These are phyloP conservation scores for Megalops atlanticus DNA, from an alignment of 2,113 vertebrate genomes.

Conservation along the genomic window DNA sequence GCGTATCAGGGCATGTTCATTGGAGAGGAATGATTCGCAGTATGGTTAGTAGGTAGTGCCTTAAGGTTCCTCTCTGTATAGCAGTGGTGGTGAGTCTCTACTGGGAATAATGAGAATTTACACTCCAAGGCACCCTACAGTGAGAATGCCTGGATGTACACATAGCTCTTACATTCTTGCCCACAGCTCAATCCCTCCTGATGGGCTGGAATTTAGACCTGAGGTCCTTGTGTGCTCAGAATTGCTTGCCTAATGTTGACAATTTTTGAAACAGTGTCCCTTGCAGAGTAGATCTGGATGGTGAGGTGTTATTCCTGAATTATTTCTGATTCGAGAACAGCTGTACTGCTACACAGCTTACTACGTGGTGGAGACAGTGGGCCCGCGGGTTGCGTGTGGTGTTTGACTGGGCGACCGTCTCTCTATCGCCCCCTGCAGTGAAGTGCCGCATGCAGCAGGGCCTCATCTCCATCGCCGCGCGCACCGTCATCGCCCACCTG, in stretches of 20 bases:
- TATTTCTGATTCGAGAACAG: no score
- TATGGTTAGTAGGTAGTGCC: not conserved
- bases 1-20: conserved; percentile 19
- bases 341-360: no score
- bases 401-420: not conserved
- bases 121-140: not conserved
- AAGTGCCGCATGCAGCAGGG: conserved; percentile 94
- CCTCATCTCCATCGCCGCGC: conserved; percentile 92
- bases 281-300: no score
- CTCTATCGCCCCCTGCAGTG: conserved; percentile 71
- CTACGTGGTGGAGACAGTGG: no score
- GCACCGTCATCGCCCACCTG: conserved; percentile 96
- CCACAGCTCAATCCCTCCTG: conserved; percentile 30
- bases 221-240: not conserved
- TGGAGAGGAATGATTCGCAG: not conserved
- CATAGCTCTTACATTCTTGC: conserved; percentile 5
- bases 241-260: not conserved
- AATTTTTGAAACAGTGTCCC: no score
- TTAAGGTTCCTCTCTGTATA: not conserved
- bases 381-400: not conserved
- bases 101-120: not conserved
- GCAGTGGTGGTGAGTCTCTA: not conserved
- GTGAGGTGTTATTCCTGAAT: not conserved
- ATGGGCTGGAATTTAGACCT: conserved; percentile 37
- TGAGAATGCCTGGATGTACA: not conserved